Evolutionary conservation across 2,888 invertebrate genomes (phyloP).

Genomic region (Lysandra coridon): DNA sequence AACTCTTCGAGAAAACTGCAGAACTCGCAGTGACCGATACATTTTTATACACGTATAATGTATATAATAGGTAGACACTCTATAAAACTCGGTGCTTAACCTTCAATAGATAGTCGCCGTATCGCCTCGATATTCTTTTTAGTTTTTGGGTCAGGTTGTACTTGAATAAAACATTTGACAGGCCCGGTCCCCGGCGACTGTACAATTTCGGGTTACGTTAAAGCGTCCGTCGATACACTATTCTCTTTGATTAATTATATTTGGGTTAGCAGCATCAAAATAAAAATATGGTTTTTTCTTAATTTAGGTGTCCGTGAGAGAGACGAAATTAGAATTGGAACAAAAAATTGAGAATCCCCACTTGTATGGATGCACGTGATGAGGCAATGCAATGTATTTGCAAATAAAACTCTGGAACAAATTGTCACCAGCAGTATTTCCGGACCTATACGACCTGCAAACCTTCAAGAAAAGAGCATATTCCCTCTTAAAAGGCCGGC

Average conservation of each 20-base stretch:
- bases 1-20: not conserved
- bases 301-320: not conserved
- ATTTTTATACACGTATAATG: not conserved
- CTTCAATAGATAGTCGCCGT: not conserved
- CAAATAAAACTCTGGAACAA: no score
- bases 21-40: not conserved
- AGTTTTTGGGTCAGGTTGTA: constrained; percentile 19
- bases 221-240: not conserved
- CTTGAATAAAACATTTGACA: constrained; percentile 9
- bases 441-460: no score
- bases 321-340: not conserved
- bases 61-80: not conserved
- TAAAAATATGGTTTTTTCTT: no score
- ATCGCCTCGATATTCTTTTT: constrained; percentile 5
- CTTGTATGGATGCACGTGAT: not conserved
- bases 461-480: no score
- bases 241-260: not conserved
- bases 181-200: not conserved
- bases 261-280: not conserved
- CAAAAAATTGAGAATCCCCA: not conserved
- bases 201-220: not conserved
- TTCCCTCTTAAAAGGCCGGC: no score
- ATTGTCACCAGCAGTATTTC: no score
- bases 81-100: not conserved
- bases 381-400: no score